phyloP scores from a whole-genome alignment of 1,140 invertebrate species.

The Rhagoletis zephyria region DNA sequence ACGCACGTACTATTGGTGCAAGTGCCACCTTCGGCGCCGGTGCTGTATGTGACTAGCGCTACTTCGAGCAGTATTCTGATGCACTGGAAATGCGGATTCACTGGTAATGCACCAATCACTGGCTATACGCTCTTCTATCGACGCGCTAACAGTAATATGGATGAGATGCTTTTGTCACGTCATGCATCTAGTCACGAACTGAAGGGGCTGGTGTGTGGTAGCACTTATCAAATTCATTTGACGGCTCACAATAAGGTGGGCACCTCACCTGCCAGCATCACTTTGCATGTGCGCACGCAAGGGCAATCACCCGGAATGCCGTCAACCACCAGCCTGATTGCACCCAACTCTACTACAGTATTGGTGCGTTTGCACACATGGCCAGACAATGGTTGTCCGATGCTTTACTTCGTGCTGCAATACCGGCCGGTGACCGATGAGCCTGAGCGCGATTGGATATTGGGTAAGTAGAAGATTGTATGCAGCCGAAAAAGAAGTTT shows the following conservation, averaged over 20 bases:
- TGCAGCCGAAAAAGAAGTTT: too few relatives aligned
- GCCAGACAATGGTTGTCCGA: slow-evolving; percentile 86
- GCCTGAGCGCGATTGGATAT: slow-evolving; percentile 68
- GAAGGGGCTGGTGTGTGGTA: slow-evolving; percentile 82
- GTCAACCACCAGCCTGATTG: slow-evolving; percentile 77
- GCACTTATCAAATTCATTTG: slow-evolving; percentile 82
- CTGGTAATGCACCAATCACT: slow-evolving; percentile 80
- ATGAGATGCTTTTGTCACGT: slow-evolving; percentile 79
- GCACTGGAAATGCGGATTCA: slow-evolving; percentile 82
- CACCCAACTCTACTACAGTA: slow-evolving; percentile 82
- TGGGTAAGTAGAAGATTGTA: slow-evolving; percentile 60
- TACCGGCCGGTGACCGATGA: slow-evolving; percentile 75
- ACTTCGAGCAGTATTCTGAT: slow-evolving; percentile 81
- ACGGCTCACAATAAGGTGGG: slow-evolving; percentile 84
- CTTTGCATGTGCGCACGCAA: slow-evolving; percentile 81
- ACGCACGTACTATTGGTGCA: slow-evolving; percentile 79
- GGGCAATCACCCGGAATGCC: slow-evolving; percentile 82
- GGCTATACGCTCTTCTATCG: slow-evolving; percentile 81
- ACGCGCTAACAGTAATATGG: slow-evolving; percentile 78
- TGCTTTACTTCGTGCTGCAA: slow-evolving; percentile 84
- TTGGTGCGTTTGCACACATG: slow-evolving; percentile 82
- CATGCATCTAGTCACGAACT: slow-evolving; percentile 80
- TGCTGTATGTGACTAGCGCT: slow-evolving; percentile 82
- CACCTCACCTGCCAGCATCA: slow-evolving; percentile 80
- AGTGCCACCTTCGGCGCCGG: slow-evolving; percentile 80